A percentile compares a stretch with the other conserved stretches of the same genome.
These are phyloP conservation scores for Aptenodytes forsteri DNA, from an alignment of 2,113 vertebrate genomes.

Conservation along the genomic window DNA sequence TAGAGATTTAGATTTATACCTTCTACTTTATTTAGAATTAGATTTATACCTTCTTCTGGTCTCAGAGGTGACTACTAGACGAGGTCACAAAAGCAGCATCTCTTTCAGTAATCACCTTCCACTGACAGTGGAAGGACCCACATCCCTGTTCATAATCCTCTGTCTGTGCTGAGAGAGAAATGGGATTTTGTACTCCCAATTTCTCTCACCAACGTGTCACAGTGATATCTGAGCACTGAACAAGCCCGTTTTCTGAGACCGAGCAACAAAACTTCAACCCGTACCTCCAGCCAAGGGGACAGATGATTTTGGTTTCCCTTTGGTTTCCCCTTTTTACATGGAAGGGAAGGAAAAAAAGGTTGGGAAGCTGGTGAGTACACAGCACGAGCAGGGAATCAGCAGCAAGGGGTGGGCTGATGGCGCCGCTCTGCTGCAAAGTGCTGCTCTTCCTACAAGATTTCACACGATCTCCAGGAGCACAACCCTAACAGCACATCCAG, in stretches of 20 bases:
- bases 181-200: not conserved
- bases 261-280: not conserved
- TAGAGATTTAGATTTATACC: not conserved
- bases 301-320: not conserved
- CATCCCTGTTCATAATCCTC: not conserved
- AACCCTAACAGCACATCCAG: not conserved
- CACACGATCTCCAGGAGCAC: not conserved
- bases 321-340: not conserved
- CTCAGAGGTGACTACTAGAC: not conserved
- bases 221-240: not conserved
- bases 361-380: not conserved
- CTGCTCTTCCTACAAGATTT: not conserved
- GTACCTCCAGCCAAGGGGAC: not conserved
- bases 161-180: not conserved
- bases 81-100: not conserved
- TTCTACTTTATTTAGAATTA: not conserved
- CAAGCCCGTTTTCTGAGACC: fast-evolving
- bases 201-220: not conserved
- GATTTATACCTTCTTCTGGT: not conserved
- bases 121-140: not conserved
- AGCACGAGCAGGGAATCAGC: not conserved
- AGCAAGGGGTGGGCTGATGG: not conserved
- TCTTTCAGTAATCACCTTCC: not conserved
- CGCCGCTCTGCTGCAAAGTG: fast-evolving
- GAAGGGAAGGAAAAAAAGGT: not conserved